These are phyloP conservation scores for Oscarella lobularis DNA, from an alignment of 37 sponge, comb jelly and placozoan species.

Conservation along the genomic window DNA sequence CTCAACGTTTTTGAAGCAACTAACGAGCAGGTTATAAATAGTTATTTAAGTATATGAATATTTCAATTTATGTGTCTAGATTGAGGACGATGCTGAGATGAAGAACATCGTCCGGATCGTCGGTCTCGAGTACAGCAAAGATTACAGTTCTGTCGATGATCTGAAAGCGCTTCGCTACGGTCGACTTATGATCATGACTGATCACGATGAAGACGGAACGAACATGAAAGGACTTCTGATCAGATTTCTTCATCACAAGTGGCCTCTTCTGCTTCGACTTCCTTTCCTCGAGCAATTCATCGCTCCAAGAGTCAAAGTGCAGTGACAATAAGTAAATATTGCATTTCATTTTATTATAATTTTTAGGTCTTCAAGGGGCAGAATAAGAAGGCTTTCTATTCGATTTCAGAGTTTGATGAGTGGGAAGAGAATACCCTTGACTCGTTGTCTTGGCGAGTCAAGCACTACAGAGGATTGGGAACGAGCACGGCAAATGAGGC, in stretches of 20 bases:
- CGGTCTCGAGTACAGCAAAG: slow-evolving; percentile 83
- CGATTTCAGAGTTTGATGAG: slow-evolving; percentile 83
- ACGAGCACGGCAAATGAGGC: slow-evolving; percentile 90
- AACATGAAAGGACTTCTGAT: slow-evolving; percentile 96
- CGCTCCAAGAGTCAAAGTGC: slow-evolving; percentile 87
- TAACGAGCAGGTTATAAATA: slow-evolving; percentile 70
- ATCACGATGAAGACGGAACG: slow-evolving; percentile 95
- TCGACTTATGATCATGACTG: slow-evolving; percentile 88
- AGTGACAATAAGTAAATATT: not conserved
- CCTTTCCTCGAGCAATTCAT: slow-evolving; percentile 83
- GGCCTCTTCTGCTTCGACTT: slow-evolving; percentile 67
- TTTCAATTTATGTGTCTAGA: slow-evolving; percentile 17
- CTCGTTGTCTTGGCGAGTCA: slow-evolving; percentile 57
- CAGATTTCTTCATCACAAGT: slow-evolving; percentile 97
- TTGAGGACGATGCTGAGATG: slow-evolving; percentile 85
- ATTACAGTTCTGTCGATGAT: slow-evolving; percentile 38
- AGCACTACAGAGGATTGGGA: slow-evolving; percentile 98
- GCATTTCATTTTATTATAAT: too few species aligned
- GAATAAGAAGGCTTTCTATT: slow-evolving; percentile 64
- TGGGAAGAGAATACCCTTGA: slow-evolving; percentile 68
- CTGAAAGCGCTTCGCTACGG: slow-evolving; percentile 72
- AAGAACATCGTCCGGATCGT: slow-evolving; percentile 82
- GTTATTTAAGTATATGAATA: not conserved
- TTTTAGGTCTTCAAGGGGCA: slow-evolving; percentile 46
- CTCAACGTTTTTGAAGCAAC: slow-evolving; percentile 88